These are phyloP conservation scores for Dromaius novaehollandiae DNA, from an alignment of 2,113 vertebrate genomes.

Conservation along the genomic window DNA sequence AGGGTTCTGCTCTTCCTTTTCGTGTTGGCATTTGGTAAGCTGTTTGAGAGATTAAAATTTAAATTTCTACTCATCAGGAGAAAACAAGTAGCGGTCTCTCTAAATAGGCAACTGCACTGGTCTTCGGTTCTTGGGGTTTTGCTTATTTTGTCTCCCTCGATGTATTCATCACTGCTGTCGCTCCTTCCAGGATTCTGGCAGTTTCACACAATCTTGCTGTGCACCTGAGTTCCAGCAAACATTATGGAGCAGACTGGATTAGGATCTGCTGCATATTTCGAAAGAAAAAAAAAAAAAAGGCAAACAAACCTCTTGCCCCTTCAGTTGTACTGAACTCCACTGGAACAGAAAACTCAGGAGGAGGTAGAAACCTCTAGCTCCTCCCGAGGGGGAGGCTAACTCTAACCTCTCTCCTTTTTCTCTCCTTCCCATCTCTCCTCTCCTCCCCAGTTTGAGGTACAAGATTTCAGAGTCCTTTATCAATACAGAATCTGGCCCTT, in stretches of 20 bases:
- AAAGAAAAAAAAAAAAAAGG: neutral
- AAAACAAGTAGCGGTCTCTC: neutral
- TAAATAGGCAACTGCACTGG: neutral
- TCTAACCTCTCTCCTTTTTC: neutral
- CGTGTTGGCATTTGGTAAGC: neutral
- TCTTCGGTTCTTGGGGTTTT: neutral
- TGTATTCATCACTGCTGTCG: neutral
- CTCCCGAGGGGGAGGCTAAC: neutral
- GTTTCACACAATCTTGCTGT: neutral
- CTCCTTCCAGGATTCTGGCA: neutral
- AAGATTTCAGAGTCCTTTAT: neutral
- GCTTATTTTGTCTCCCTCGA: neutral
- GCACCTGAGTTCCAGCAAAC: neutral
- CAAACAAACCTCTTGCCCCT: too few relatives aligned
- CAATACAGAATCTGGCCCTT: neutral
- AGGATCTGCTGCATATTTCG: neutral
- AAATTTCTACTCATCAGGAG: neutral
- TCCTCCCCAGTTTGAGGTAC: neutral
- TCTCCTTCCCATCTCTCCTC: neutral
- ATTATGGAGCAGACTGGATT: neutral
- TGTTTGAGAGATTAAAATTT: neutral
- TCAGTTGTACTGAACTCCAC: neutral
- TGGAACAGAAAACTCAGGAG: neutral
- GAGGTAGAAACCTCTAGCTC: neutral
- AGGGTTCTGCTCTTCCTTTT: neutral